Evolutionary conservation across 2,888 invertebrate genomes (phyloP), one percentile per base, ranked within the genome.

Genomic region (Dasypolia templi): DNA sequence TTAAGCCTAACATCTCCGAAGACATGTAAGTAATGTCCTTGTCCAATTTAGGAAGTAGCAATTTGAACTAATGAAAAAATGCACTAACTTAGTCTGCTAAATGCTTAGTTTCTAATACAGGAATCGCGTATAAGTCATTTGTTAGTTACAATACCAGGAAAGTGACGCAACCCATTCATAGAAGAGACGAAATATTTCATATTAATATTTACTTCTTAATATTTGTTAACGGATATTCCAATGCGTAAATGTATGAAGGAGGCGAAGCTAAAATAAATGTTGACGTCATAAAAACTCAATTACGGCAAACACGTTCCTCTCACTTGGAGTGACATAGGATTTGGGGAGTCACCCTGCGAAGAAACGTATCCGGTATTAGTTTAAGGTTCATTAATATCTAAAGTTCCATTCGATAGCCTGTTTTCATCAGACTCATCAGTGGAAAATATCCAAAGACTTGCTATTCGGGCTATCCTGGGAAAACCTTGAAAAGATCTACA

Each of bases 141-240:
- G 35, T 77, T 46, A 66, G 35, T 70, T 46, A 59, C 17, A 39
- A 46, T 51, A 65, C 26, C 19, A 42, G n/a, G 51, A 73, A 58
- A 66, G 35, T 75, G 69, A 77, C 58, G 22, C 72, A 77, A 6
- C 32, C 12, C 5, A 46, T 78, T 74, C 75, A 22, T 32, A 56
- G 56, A 74, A 66, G 7, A 46, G 17, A 39, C 32, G 5, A 26
- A n/a, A 53, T 17, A 32, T 46, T 53, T 58, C 29, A 39, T 63
- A 12, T 63, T 46, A 46, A 29, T 77, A 63, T 75, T 67, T 42
- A 61, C 51, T 55, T 56, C 26, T 51, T n/a, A 53, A 79, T 75
- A 75, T 79, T 79, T 80, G 61, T 46, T 46, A 49, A 75, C 51
- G 76, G 70, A 80, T 75, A 75, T 75, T 69, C 59, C 26, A 55